Evolutionary conservation across 2,113 vertebrate genomes (phyloP).

Genomic region (Pteropus alecto): DNA sequence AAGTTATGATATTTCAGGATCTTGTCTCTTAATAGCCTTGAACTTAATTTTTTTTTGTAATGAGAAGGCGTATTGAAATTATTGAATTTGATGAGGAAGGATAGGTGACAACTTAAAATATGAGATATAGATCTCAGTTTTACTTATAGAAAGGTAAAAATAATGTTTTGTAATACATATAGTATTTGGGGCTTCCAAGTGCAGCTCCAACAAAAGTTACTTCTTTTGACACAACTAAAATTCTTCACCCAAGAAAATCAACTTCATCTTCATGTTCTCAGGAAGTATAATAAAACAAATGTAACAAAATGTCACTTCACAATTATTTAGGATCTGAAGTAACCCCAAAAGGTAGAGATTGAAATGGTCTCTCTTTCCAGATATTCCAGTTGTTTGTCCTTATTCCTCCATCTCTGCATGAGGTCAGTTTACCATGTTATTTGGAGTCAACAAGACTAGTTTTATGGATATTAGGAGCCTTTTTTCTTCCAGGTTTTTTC

Average conservation of each 20-base stretch:
- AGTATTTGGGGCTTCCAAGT: background rate
- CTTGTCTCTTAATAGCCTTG: background rate
- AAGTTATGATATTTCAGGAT: background rate
- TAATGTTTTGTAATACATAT: background rate
- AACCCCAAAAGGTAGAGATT: background rate
- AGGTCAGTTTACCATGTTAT: background rate
- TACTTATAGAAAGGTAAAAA: background rate
- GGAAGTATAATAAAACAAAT: background rate
- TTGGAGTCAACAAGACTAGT: background rate
- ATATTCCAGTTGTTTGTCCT: background rate
- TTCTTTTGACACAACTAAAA: background rate
- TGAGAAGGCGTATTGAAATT: background rate
- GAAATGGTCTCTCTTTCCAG: background rate
- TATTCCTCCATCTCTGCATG: background rate
- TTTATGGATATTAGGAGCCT: background rate
- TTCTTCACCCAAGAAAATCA: background rate
- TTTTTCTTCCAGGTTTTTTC: background rate
- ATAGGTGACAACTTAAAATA: constrained; percentile 9
- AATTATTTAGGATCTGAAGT: background rate
- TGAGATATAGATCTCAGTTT: background rate
- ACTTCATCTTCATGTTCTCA: background rate
- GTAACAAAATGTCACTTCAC: background rate
- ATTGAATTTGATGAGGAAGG: background rate
- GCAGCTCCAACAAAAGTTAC: background rate
- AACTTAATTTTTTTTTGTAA: background rate